These are phyloP conservation scores for Gouania willdenowi DNA, from an alignment of 2,797 vertebrate species.

Conservation along the genomic window DNA sequence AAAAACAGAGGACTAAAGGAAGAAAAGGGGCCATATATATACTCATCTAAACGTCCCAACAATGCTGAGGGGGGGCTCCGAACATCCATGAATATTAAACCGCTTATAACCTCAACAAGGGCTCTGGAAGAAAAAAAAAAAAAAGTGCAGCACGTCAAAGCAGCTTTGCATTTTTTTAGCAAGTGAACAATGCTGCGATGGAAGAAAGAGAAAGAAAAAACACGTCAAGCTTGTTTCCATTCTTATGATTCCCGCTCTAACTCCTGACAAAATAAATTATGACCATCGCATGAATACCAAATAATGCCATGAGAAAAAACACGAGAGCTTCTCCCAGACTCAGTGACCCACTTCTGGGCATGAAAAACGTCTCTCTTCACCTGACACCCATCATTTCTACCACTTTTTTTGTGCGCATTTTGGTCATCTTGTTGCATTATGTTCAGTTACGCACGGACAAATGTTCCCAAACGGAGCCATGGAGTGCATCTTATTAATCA, in stretches of 20 bases:
- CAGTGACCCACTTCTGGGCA: constrained; percentile 53
- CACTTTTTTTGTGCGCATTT: too few relatives aligned
- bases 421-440: too few relatives aligned
- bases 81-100: constrained; percentile 97
- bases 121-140: too few relatives aligned
- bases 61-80: constrained; percentile 82
- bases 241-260: constrained; percentile 71
- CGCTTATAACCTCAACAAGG: constrained; percentile 72
- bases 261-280: constrained; percentile 53
- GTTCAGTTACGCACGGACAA: too few relatives aligned
- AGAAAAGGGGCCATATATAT: constrained; percentile 79
- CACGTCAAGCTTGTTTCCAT: constrained; percentile 53
- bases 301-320: constrained; percentile 66
- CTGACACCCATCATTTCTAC: too few relatives aligned
- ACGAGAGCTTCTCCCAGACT: constrained; percentile 55
- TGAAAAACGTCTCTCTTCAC: background rate
- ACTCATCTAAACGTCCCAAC: constrained; percentile 85
- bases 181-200: constrained; percentile 63
- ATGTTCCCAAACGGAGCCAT: too few relatives aligned
- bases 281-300: constrained; percentile 59
- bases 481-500: background rate
- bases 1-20: constrained; percentile 78
- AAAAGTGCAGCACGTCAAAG: constrained; percentile 69
- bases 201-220: constrained; percentile 1
- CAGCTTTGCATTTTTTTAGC: constrained; percentile 69